Base-by-base conservation (phyloP, 2,888 invertebrate species). In the Sclerodermus sp. region DNA sequence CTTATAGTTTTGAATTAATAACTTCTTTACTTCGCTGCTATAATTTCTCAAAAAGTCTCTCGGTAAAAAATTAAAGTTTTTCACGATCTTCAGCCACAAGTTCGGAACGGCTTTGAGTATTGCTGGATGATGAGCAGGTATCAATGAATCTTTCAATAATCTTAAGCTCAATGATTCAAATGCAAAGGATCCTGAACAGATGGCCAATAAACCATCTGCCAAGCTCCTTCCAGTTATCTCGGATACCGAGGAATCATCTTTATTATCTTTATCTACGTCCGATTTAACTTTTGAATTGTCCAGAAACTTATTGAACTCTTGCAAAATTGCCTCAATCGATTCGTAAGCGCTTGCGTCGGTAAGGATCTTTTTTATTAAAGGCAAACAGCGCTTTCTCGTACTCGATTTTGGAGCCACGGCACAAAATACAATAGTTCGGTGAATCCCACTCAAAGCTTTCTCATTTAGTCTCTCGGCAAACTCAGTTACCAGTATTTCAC, bases 101-200 rank as follows among this genome's bases (percentile, higher is more conserved):
- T 85, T 81, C 4, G 82, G 80, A 58, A 83, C 81, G 18, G 82
- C 79, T 16, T 79, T 79, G 17, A 82, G 79, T 34, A 90, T 83
- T 34, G 85, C 82, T 1, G 90, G 90, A 77, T 93, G 89, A 78
- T 94, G 92, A 43, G 88, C 84, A 37, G 89, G 84, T 12, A 88
- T 79, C 18, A 96, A 74, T 4, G 87, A 81, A 50, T 87, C 87
- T 47, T 89, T 87, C 81, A 0, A 84, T 80, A 70, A 89, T 87
- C 62, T 81, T 79, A 41, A 70, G 52, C 34, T 76, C 55, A 68
- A 80, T 77, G 53, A 77, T 76, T 84, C 74, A 2, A 60, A 58
- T 45, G 71, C 41, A 48, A 77, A 77, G 2, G 73, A 69, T 2
- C 73, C 82, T 0, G 83, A 81, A 61, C 84, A 84, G 57, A 85